These are phyloP conservation scores for Gastrophryne carolinensis DNA, from an alignment of 2,797 vertebrate species.

Conservation along the genomic window DNA sequence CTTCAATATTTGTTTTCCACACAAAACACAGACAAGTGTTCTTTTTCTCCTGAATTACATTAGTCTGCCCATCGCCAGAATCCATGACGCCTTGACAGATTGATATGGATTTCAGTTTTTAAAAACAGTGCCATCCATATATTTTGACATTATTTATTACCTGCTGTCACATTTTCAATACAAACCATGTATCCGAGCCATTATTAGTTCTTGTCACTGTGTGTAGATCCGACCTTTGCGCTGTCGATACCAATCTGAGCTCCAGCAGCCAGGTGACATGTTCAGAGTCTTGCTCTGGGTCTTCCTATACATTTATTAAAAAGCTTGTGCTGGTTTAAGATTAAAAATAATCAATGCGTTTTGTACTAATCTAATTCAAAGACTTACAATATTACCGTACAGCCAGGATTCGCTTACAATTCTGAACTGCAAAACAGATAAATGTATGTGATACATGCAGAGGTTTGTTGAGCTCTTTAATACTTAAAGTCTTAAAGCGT, in stretches of 20 bases:
- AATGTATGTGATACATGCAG: too few relatives aligned
- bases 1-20: too few relatives aligned
- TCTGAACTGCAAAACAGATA: too few relatives aligned
- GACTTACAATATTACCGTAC: too few relatives aligned
- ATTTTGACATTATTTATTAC: neutral
- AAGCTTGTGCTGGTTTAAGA: too few relatives aligned
- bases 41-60: neutral
- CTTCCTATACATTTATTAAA: too few relatives aligned
- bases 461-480: too few relatives aligned
- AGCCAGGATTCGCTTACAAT: too few relatives aligned
- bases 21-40: neutral
- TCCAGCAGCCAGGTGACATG: neutral
- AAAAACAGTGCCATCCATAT: neutral
- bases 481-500: too few relatives aligned
- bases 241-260: neutral
- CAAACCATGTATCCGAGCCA: neutral
- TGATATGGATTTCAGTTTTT: neutral
- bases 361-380: too few relatives aligned
- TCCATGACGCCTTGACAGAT: neutral
- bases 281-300: too few relatives aligned
- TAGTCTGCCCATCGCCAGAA: neutral
- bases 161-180: neutral
- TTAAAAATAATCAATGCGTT: too few relatives aligned
- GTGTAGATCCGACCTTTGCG: neutral
- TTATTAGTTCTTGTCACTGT: neutral